Conservation (phyloP, 2,113 vertebrate genomes). For the Osmerus mordax region DNA sequence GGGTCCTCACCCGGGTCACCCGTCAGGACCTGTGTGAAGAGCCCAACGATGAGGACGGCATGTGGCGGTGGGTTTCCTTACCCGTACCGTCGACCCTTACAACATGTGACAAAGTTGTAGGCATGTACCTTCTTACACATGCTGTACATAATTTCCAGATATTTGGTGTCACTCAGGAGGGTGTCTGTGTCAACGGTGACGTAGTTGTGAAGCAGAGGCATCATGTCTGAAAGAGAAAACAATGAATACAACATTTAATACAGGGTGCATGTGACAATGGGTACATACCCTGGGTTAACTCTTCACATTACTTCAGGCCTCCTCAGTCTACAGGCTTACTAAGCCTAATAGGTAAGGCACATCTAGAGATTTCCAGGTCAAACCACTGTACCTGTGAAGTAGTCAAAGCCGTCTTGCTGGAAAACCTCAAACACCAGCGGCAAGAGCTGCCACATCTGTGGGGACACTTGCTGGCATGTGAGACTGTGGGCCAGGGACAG, state of each 20-base stretch:
- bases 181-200: slow-evolving; percentile 97
- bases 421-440: slow-evolving; percentile 97
- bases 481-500: slow-evolving; percentile 96
- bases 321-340: background rate
- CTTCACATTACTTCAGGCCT: too few species aligned
- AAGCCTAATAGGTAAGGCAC: background rate
- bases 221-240: slow-evolving; percentile 84
- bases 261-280: background rate
- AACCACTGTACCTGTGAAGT: slow-evolving; percentile 75
- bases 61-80: background rate
- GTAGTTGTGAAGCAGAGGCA: slow-evolving; percentile 99
- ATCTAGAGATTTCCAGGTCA: background rate
- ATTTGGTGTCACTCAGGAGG: slow-evolving; percentile 95
- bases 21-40: slow-evolving; percentile 82
- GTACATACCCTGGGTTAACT: background rate
- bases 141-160: slow-evolving; percentile 97
- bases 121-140: slow-evolving; percentile 97
- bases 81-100: background rate
- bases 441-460: slow-evolving; percentile 98
- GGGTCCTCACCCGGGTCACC: slow-evolving; percentile 97
- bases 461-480: slow-evolving; percentile 97
- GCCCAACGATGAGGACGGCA: background rate
- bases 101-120: background rate
- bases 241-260: background rate
- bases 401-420: slow-evolving; percentile 98